These are phyloP conservation scores for Lycaena phlaeas DNA, from an alignment of 2,888 invertebrate genomes.

Conservation along the genomic window DNA sequence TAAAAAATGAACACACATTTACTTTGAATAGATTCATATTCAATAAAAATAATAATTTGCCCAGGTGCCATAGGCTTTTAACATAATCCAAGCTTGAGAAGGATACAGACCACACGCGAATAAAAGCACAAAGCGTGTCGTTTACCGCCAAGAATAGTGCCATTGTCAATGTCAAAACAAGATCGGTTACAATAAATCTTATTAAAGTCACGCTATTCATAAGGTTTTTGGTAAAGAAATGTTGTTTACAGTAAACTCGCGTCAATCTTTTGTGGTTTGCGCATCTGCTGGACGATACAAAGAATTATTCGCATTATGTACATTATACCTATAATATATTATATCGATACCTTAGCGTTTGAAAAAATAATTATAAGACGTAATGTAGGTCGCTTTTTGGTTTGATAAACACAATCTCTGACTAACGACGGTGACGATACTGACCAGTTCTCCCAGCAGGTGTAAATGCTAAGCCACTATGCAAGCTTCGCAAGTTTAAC, in stretches of 20 bases:
- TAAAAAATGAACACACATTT: too few relatives aligned
- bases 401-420: too few relatives aligned
- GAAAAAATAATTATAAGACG: not conserved
- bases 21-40: too few relatives aligned
- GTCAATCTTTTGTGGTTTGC: slow-evolving; percentile 35
- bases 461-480: too few relatives aligned
- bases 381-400: not conserved
- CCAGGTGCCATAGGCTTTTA: slow-evolving; percentile 3
- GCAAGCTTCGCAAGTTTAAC: too few relatives aligned
- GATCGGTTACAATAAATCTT: slow-evolving; percentile 73
- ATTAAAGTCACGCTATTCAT: slow-evolving; percentile 63
- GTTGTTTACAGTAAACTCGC: slow-evolving; percentile 51
- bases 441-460: too few relatives aligned
- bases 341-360: not conserved
- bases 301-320: not conserved
- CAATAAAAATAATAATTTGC: not conserved
- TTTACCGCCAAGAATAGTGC: slow-evolving; percentile 50
- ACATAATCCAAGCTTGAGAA: not conserved
- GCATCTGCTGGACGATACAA: slow-evolving; percentile 43
- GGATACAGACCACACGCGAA: slow-evolving; percentile 57
- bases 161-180: slow-evolving; percentile 69
- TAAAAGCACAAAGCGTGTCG: slow-evolving; percentile 58
- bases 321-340: not conserved
- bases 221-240: slow-evolving; percentile 47
- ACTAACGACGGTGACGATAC: too few relatives aligned